These are phyloP conservation scores for Montipora foliosa DNA, from an alignment of 64 coral and sea anemone genomes.

Conservation along the genomic window DNA sequence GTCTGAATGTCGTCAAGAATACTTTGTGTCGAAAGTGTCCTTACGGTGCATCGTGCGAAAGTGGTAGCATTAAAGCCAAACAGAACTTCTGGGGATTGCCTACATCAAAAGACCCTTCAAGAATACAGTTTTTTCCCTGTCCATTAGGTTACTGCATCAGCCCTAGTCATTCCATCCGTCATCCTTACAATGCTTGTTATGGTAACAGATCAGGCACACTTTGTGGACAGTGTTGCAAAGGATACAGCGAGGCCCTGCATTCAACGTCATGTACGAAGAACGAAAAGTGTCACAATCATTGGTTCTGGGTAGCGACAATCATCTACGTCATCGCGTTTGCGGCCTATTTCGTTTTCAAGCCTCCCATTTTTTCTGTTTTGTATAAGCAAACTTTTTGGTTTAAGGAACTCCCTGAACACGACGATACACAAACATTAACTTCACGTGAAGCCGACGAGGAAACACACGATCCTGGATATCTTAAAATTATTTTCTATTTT, in stretches of 20 bases:
- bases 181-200: slow-evolving; percentile 54
- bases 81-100: slow-evolving; percentile 64
- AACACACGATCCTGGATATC: slow-evolving; percentile 55
- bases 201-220: slow-evolving; percentile 56
- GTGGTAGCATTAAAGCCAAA: slow-evolving; percentile 39
- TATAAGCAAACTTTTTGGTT: slow-evolving; percentile 64
- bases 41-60: slow-evolving; percentile 53
- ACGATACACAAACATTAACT: background rate
- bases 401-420: background rate
- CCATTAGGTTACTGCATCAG: slow-evolving; percentile 59
- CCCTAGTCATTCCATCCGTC: background rate
- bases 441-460: background rate
- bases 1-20: background rate
- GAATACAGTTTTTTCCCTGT: slow-evolving; percentile 64
- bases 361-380: slow-evolving; percentile 36
- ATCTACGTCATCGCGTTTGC: slow-evolving; percentile 50
- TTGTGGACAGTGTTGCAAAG: slow-evolving; percentile 68
- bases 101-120: background rate
- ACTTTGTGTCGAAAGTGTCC: slow-evolving; percentile 64
- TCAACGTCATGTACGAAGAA: slow-evolving; percentile 67
- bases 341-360: slow-evolving; percentile 66
- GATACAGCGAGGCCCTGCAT: slow-evolving; percentile 71
- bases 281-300: slow-evolving; percentile 70
- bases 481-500: slow-evolving; percentile 87
- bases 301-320: slow-evolving; percentile 68